These are phyloP conservation scores for Apis cerana DNA, from an alignment of 1,140 invertebrate genomes.

Conservation along the genomic window DNA sequence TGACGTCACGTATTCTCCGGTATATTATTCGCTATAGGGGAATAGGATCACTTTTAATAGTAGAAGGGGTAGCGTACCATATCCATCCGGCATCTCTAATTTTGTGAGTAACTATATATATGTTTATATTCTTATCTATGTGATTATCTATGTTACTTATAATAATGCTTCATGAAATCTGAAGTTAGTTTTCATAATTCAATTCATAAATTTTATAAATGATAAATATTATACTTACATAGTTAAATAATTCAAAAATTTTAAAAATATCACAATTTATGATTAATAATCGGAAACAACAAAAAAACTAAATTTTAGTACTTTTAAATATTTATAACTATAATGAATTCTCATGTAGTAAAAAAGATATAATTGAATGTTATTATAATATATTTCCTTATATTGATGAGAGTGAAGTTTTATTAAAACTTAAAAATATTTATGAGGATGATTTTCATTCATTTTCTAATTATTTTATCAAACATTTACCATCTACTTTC, in stretches of 20 bases:
- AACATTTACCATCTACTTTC: conserved; percentile 55
- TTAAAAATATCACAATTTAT: background rate
- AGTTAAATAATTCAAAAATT: background rate
- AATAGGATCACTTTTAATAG: no score
- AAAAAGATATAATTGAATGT: conserved; percentile 28
- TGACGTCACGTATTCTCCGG: no score
- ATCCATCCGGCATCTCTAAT: no score
- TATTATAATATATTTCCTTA: conserved; percentile 21
- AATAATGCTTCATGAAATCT: no score
- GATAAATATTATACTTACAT: no score
- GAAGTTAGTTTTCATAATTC: no score
- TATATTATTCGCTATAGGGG: no score
- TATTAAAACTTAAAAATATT: conserved; percentile 6
- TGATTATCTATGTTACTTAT: no score
- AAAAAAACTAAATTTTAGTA: conserved; percentile 55
- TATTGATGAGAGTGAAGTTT: background rate
- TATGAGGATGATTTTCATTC: background rate
- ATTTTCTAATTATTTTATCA: background rate
- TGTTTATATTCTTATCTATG: no score
- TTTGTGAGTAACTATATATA: no score
- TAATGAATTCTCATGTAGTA: conserved; percentile 51
- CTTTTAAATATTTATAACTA: conserved; percentile 55
- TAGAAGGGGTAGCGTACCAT: no score
- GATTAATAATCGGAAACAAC: conserved; percentile 41
- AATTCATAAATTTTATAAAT: no score